Conservation (phyloP, 2,888 invertebrate genomes). For the Diplazon laetatorius region DNA sequence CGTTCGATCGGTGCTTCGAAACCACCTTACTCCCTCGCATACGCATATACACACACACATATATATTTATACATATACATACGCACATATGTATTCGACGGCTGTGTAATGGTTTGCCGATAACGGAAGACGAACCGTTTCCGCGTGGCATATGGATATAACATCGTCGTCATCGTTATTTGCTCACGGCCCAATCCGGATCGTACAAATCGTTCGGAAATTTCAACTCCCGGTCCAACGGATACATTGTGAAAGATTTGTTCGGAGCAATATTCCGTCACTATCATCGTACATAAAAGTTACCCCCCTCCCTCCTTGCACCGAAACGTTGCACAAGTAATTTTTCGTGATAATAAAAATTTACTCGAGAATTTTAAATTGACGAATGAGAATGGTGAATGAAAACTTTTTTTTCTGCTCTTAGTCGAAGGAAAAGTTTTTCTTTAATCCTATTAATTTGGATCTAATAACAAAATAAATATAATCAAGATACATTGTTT, state of each 20-base stretch:
- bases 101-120: slow-evolving; percentile 60
- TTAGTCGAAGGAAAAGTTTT: too few species aligned
- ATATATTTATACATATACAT: background rate
- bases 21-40: slow-evolving; percentile 8
- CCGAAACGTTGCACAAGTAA: too few species aligned
- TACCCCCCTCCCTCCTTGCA: too few species aligned
- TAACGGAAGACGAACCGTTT: slow-evolving; percentile 60
- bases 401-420: too few species aligned
- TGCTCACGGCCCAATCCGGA: background rate
- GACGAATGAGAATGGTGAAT: background rate
- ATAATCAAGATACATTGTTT: too few species aligned
- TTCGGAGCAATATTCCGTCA: background rate
- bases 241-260: background rate
- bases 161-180: slow-evolving; percentile 55
- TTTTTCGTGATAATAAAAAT: too few species aligned
- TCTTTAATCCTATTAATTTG: too few species aligned
- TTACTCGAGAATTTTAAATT: background rate
- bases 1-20: slow-evolving; percentile 42
- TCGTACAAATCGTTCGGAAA: slow-evolving; percentile 11
- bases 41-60: too few species aligned
- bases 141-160: slow-evolving; percentile 46
- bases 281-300: too few species aligned
- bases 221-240: background rate
- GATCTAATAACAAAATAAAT: too few species aligned
- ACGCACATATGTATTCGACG: background rate